Evolutionary conservation across 2,113 vertebrate genomes (phyloP).

Genomic region (Siniperca knerii): DNA sequence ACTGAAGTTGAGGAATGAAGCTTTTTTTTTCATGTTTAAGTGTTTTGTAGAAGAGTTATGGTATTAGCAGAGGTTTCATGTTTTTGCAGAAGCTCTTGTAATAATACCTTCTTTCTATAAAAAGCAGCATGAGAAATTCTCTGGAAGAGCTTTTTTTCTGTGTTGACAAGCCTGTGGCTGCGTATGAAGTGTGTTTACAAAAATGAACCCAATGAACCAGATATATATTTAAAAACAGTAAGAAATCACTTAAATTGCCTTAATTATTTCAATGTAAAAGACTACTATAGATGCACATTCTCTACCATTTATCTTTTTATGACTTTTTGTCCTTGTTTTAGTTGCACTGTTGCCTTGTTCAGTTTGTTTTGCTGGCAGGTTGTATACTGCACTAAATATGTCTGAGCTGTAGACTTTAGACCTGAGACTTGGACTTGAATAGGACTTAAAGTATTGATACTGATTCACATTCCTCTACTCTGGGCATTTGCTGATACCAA

Average conservation of each 20-base stretch:
- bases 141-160: neutral
- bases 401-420: neutral
- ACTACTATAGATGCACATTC: neutral
- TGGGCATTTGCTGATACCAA: neutral
- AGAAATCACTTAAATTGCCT: neutral
- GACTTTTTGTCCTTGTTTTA: neutral
- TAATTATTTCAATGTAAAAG: neutral
- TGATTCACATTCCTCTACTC: neutral
- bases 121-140: slow-evolving; percentile 16
- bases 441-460: no score
- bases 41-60: slow-evolving; percentile 19
- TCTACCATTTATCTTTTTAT: neutral
- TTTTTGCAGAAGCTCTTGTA: slow-evolving; percentile 38
- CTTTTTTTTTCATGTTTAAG: neutral
- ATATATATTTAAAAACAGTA: neutral
- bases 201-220: slow-evolving; percentile 25
- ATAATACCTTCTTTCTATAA: slow-evolving; percentile 26
- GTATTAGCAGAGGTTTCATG: slow-evolving; percentile 20
- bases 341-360: neutral
- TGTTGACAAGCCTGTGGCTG: no score
- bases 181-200: no score
- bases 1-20: slow-evolving; percentile 1
- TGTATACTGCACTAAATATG: neutral
- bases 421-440: neutral
- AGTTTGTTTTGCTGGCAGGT: neutral